These are phyloP conservation scores for Euura lappo DNA, from an alignment of 1,140 invertebrate genomes.

Conservation along the genomic window DNA sequence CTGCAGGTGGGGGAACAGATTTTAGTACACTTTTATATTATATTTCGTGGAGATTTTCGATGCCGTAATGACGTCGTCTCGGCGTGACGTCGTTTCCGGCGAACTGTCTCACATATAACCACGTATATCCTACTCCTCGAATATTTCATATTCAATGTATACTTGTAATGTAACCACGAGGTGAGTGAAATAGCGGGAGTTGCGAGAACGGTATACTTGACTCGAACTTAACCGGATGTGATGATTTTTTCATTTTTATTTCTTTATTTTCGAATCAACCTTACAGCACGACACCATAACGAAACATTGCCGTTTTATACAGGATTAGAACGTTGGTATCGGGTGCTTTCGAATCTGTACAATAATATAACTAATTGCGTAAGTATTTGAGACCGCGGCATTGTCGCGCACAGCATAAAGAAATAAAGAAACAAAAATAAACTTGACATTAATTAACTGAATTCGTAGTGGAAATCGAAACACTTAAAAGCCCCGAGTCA, in stretches of 20 bases:
- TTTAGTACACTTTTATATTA: too few relatives aligned
- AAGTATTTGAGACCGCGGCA: neutral
- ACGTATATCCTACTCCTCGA: neutral
- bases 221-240: slow-evolving; percentile 3
- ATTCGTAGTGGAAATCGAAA: slow-evolving; percentile 25
- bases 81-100: neutral
- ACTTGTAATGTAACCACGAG: neutral
- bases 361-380: too few relatives aligned
- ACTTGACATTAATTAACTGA: slow-evolving; percentile 28
- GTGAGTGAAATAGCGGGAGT: slow-evolving; percentile 6
- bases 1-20: too few relatives aligned
- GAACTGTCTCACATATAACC: neutral
- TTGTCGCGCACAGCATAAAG: neutral
- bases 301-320: neutral
- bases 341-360: too few relatives aligned
- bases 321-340: too few relatives aligned
- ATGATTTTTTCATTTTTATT: neutral
- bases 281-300: neutral
- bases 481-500: slow-evolving; percentile 28
- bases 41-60: neutral
- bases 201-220: slow-evolving; percentile 1
- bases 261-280: neutral
- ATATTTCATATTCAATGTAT: neutral
- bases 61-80: neutral
- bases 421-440: neutral